Percentiles rank a stretch among this genome's conserved stretches.
These are phyloP conservation scores for Ciona savignyi DNA, from an alignment of 23 tunicate species.

Conservation along the genomic window DNA sequence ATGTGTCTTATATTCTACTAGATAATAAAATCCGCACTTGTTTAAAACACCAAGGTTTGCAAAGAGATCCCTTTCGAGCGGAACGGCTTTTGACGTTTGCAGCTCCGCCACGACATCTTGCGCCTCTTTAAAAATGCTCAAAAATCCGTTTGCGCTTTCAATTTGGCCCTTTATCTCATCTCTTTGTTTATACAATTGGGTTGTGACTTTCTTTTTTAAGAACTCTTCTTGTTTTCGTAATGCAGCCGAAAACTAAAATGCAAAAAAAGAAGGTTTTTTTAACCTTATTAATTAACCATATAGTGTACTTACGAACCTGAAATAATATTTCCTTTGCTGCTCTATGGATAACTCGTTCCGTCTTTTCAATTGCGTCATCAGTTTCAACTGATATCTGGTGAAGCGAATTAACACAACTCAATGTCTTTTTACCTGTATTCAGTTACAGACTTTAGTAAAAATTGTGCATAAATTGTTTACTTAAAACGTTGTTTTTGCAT, in stretches of 20 bases:
- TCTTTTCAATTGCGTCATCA: conserved; percentile 1
- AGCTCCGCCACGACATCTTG: conserved; percentile 27
- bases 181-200: neutral
- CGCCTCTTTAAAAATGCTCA: conserved; percentile 2
- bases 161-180: conserved; percentile 1
- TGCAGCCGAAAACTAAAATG: conserved; percentile 11
- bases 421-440: neutral
- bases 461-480: too few relatives aligned
- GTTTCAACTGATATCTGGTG: neutral
- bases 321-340: conserved; percentile 16
- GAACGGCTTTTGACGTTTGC: conserved; percentile 1
- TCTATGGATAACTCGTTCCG: conserved; percentile 5
- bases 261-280: neutral
- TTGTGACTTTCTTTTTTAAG: neutral
- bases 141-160: conserved; percentile 1
- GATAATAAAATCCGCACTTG: conserved; percentile 7
- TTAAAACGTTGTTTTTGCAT: too few relatives aligned
- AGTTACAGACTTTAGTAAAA: too few relatives aligned
- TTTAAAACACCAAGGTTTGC: conserved; percentile 14
- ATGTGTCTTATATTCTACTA: too few relatives aligned
- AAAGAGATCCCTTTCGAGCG: conserved; percentile 13
- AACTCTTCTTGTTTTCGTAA: conserved; percentile 10
- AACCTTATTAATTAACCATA: neutral
- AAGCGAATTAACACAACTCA: neutral
- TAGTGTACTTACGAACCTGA: neutral